A percentile compares a stretch with the other conserved stretches of the same genome.
phyloP scores from a whole-genome alignment of 2,888 invertebrate species.

The Clistopyga incitator region DNA sequence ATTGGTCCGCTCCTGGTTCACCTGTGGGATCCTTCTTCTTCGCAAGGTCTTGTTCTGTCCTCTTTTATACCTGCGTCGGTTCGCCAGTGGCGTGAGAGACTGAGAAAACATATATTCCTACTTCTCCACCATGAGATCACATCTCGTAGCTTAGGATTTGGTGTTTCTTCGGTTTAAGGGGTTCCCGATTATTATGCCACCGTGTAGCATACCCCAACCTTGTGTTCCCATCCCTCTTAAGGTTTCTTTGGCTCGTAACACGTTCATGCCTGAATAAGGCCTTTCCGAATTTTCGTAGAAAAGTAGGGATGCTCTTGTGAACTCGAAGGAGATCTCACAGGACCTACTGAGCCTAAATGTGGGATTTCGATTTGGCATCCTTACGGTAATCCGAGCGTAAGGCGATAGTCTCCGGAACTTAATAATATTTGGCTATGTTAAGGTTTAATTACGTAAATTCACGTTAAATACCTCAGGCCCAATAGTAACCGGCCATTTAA shows the following conservation, averaged over 20 bases:
- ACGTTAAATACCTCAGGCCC: no score
- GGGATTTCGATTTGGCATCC: neutral
- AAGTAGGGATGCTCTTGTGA: constrained; percentile 13
- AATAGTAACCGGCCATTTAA: no score
- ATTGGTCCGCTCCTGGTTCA: constrained; percentile 69
- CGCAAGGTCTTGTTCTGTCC: constrained; percentile 56
- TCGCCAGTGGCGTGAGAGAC: constrained; percentile 62
- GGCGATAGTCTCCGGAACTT: no score
- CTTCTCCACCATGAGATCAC: constrained; percentile 37
- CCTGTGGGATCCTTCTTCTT: constrained; percentile 67
- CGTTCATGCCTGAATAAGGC: constrained; percentile 59
- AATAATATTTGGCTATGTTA: no score
- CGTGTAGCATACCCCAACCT: constrained; percentile 54
- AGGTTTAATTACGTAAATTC: no score
- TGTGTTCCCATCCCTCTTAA: constrained; percentile 32
- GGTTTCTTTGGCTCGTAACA: constrained; percentile 24
- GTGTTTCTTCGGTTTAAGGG: constrained; percentile 52
- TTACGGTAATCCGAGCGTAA: no score
- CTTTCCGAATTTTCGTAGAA: constrained; percentile 52
- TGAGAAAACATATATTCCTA: constrained; percentile 43
- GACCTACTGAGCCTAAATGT: constrained; percentile 15
- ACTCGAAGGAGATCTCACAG: constrained; percentile 27
- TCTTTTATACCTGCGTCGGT: constrained; percentile 67
- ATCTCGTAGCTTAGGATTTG: constrained; percentile 53
- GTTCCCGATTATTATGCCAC: constrained; percentile 52